Evolutionary conservation across 2,888 invertebrate genomes (phyloP), one percentile per base, ranked within the genome.

Genomic region (Furcula furcula): DNA sequence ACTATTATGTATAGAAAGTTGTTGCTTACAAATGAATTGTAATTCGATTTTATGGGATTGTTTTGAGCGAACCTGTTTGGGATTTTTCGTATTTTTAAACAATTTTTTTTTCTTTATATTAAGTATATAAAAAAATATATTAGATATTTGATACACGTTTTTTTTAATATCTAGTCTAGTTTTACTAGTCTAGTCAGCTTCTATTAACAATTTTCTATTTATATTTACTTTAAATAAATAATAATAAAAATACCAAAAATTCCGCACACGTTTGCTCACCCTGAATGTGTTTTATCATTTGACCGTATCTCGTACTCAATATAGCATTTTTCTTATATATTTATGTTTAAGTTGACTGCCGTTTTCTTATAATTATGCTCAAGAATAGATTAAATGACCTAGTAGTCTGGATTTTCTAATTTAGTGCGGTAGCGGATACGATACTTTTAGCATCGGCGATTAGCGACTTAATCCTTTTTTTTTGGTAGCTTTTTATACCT

Each of bases 351-450:
- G 76, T 78, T 72, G 80, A 86, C 87, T 87, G 83, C 84, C 85
- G 77, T 79, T 76, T 58, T 71, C 77, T 78, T 78, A 74, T 75
- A 74, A 73, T 76, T 84, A 83, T 86, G 87, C 87, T 87, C 87
- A 87, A 88, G 80, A 79, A 76, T 76, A 71, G 80, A 74, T 78
- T 78, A n/a, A 66, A 52, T 59, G 47, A 62, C 59, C 65, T 60
- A 62, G 62, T 66, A 64, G 62, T 69, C 65, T 60, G 65, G 59
- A 54, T 52, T 55, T 50, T 67, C 60, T 74, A 45, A 50, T 65
- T 55, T 66, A n/a, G n/a, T n/a, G n/a, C n/a, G n/a, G n/a, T n/a
- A n/a, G n/a, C n/a, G n/a, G n/a, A n/a, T n/a, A n/a, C n/a, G n/a
- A n/a, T n/a, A n/a, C n/a, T n/a, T n/a, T n/a, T n/a, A n/a, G n/a